Evolutionary conservation across 2,113 vertebrate genomes (phyloP).

Genomic region (Haemorhous mexicanus): DNA sequence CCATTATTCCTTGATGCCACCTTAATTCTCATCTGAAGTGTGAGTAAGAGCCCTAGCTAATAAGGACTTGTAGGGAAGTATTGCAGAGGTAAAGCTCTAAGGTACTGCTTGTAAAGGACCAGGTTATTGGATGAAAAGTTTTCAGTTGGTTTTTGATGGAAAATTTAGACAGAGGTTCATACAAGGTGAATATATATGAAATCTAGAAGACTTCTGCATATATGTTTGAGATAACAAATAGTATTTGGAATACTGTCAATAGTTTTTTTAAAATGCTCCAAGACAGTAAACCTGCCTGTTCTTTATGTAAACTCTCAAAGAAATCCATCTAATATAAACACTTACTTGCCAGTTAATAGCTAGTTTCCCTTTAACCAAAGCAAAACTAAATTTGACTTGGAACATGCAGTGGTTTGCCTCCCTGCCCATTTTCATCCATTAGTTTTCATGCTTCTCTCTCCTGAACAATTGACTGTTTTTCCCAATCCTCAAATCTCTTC

Average conservation of each 20-base stretch:
- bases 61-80: not conserved
- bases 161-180: not conserved
- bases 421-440: not conserved
- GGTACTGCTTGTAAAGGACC: not conserved
- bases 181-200: not conserved
- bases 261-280: not conserved
- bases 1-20: not conserved
- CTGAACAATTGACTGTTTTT: not conserved
- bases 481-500: not conserved
- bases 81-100: not conserved
- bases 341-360: not conserved
- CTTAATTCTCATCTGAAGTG: not conserved
- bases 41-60: not conserved
- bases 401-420: not conserved
- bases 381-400: not conserved
- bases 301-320: not conserved
- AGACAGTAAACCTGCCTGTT: not conserved
- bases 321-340: not conserved
- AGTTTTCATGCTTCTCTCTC: not conserved
- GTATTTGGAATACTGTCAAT: not conserved
- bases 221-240: not conserved
- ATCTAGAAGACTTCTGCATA: not conserved
- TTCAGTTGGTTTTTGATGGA: not conserved
- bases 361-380: not conserved
- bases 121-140: not conserved